These are phyloP conservation scores for Eupithecia dodoneata DNA, from an alignment of 2,888 invertebrate species.

Conservation along the genomic window DNA sequence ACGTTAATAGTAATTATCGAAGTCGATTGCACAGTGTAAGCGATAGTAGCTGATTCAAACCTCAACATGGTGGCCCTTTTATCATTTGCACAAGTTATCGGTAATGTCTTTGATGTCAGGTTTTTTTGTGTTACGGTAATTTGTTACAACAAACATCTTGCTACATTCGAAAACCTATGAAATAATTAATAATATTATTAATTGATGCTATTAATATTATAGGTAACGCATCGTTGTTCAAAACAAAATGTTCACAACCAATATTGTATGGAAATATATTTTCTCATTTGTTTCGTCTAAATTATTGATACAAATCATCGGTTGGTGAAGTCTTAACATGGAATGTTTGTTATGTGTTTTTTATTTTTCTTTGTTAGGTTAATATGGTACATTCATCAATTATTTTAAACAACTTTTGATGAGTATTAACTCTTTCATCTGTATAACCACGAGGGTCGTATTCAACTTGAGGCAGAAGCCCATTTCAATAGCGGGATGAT, in stretches of 20 bases:
- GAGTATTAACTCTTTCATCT: no score
- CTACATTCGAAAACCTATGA: no score
- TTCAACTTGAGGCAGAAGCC: no score
- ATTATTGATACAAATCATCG: background rate
- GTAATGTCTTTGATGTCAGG: background rate
- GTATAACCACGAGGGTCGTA: no score
- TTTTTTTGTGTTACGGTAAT: background rate
- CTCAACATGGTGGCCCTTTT: no score
- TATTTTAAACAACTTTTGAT: background rate
- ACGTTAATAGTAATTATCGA: constrained; percentile 46
- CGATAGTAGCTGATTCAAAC: constrained; percentile 14
- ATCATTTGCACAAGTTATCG: background rate
- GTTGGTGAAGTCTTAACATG: background rate
- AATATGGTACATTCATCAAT: background rate
- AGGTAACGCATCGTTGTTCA: no score
- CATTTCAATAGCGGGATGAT: no score
- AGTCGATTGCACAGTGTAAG: constrained; percentile 33
- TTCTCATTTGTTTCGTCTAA: background rate
- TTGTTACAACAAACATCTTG: no score
- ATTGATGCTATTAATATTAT: no score
- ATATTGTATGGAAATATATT: background rate
- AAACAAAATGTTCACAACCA: no score
- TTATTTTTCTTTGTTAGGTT: background rate
- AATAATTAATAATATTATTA: no score
- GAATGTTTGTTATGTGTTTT: background rate